Percentiles rank a stretch among this genome's conserved stretches.
Evolutionary conservation across 2,113 vertebrate genomes (phyloP).

Genomic region (Psammodynastes pulverulentus): DNA sequence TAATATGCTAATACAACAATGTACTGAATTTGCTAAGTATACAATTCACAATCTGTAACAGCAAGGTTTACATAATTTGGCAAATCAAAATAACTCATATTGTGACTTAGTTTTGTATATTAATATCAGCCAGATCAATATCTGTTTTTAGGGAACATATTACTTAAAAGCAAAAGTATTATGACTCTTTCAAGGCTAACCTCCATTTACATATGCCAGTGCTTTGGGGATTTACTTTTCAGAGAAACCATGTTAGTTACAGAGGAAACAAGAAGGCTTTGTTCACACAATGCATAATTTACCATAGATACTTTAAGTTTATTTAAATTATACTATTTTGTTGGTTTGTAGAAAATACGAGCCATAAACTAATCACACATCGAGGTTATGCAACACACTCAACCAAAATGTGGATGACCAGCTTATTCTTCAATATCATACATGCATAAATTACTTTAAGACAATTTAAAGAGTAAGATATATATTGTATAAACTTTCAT

Average conservation of each 20-base stretch:
- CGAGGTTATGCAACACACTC: neutral
- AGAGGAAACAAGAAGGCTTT: neutral
- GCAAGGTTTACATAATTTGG: neutral
- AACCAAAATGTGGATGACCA: neutral
- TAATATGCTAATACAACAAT: neutral
- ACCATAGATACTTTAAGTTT: neutral
- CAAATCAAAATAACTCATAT: neutral
- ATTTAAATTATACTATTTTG: neutral
- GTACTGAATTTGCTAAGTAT: neutral
- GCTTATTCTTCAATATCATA: neutral
- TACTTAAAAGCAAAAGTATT: neutral
- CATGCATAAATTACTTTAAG: neutral
- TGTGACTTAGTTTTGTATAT: neutral
- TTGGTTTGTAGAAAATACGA: neutral
- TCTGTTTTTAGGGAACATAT: neutral
- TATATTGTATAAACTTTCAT: neutral
- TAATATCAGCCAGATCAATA: neutral
- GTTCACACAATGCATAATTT: neutral
- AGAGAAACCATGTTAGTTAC: neutral
- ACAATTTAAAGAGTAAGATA: neutral
- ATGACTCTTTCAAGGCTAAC: neutral
- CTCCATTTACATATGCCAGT: neutral
- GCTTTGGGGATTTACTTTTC: neutral
- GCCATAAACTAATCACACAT: neutral
- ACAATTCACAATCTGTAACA: neutral